phyloP scores from a whole-genome alignment of 2,797 vertebrate species.

The Epinephelus malabaricus region DNA sequence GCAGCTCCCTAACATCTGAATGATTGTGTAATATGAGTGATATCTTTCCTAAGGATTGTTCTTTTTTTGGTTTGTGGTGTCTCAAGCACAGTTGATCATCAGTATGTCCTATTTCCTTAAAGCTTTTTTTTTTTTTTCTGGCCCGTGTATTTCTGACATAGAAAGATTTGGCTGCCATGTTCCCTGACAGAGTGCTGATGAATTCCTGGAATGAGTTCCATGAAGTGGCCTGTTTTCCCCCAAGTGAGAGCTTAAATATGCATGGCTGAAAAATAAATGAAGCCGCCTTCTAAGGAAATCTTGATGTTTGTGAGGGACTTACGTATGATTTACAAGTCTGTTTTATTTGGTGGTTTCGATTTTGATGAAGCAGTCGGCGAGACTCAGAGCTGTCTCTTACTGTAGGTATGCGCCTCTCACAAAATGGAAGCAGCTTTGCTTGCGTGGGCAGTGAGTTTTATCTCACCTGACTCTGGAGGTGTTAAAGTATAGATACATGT shows the following conservation, averaged over 20 bases:
- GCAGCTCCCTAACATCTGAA: slow-evolving; percentile 31
- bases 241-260: slow-evolving; percentile 81
- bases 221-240: slow-evolving; percentile 75
- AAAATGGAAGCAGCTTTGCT: slow-evolving; percentile 47
- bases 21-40: slow-evolving; percentile 42
- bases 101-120: slow-evolving; percentile 54
- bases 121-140: slow-evolving; percentile 26
- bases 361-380: slow-evolving; percentile 60
- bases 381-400: slow-evolving; percentile 26
- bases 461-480: slow-evolving; percentile 34
- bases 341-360: slow-evolving; percentile 67
- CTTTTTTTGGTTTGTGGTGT: slow-evolving; percentile 30
- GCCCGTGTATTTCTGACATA: slow-evolving; percentile 65
- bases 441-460: slow-evolving; percentile 19
- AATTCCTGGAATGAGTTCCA: slow-evolving; percentile 79
- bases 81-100: slow-evolving; percentile 57
- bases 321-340: slow-evolving; percentile 71
- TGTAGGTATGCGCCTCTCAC: slow-evolving; percentile 30
- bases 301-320: slow-evolving; percentile 70
- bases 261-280: slow-evolving; percentile 80
- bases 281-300: slow-evolving; percentile 76
- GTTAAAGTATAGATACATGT: slow-evolving; percentile 44
- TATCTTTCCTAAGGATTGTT: slow-evolving; percentile 35
- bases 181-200: slow-evolving; percentile 77
- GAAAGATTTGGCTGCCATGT: slow-evolving; percentile 77